Evolutionary conservation across 35 echinoderm and acorn worm species (phyloP), one percentile per base, ranked within the genome.

Genomic region (Apostichopus californicus): DNA sequence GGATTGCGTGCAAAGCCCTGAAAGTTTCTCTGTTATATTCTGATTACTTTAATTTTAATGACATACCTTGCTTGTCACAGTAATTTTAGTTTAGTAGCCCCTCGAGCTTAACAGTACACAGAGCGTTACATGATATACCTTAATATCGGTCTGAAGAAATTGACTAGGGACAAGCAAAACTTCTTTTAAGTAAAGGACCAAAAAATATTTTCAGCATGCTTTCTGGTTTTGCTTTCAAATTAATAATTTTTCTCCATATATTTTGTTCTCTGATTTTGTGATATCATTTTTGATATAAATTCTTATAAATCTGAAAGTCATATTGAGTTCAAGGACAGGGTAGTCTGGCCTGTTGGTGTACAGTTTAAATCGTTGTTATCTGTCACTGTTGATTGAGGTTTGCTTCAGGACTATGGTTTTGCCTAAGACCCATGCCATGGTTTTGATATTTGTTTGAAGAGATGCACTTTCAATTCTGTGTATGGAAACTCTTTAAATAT

Each of bases 201-300:
- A 18, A 68, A 13, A 11, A 18, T 68, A 68, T 68, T 68, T 68
- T 68, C 11, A 68, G 64, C 11, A 68, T 68, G 18, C 64, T 68
- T 68, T 68, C 64, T 68, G 64, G 64, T 68, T 68, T 68, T 68
- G 64, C 64, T 68, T 68, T 68, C 64, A 68, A 68, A 68, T 18
- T 68, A 68, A 17, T 68, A 68, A 68, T 18, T 68, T 68, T 5
- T 0, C 34, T 68, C 64, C 64, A 68, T 14, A 11, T 68, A 68
- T 68, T 68, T 68, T 68, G 11, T 68, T 18, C 9, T 68, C 18
- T 68, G 64, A 14, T 18, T 14, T 68, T 11, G 64, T 17, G 18
- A 68, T 68, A 14, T 68, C 18, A 46, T 8, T 68, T 18, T 68
- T 68, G 64, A 18, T 68, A 11, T 68, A 14, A 17, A 11, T 68